Evolutionary conservation across 2,113 vertebrate genomes (phyloP), one percentile per base, ranked within the genome.

Genomic region (Actenoides hombroni): DNA sequence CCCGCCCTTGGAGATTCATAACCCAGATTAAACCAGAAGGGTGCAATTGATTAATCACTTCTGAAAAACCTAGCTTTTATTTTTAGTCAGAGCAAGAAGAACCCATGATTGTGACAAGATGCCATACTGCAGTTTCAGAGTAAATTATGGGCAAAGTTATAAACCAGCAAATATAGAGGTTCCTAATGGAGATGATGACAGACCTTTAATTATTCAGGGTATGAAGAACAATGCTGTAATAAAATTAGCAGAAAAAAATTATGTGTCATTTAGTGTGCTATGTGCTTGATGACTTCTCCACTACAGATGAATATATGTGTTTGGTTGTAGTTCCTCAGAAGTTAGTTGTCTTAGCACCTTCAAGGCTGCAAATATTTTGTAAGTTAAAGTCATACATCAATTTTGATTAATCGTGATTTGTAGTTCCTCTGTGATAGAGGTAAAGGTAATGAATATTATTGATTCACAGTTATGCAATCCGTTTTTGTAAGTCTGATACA

Each of bases 141-240:
- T 57, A 84, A 94, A 89, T 92, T 89, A 92, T 85, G 61, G 69
- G 24, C 83, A 73, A 85, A 70, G 40, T 69, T 95, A 86, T 82
- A 95, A 94, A 95, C 61, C 57, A 79, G 78, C 35, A 83, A 89
- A 95, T 83, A 76, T 39, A 77, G 81, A 93, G 35, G 53, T 51
- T 94, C 74, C 78, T 88, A 87, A 92, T 71, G 54, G 65, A 94
- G 74, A 37, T 44, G 48, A 82, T 85, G 94, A 73, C 74, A 90
- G 91, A 85, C 33, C 33, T 95, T 91, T 96, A 95, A 95, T 97
- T 96, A 94, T 76, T 70, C 26, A 87, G 19, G 29, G 29, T 69
- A 82, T 26, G 86, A 94, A 83, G 92, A 90, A 79, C 93, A 91
- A 89, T 48, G 29, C 46, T 76, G 63, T 75, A 92, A 90, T 84